Conservation (phyloP, 2,113 vertebrate species). For the Sebastes schlegelii region DNA sequence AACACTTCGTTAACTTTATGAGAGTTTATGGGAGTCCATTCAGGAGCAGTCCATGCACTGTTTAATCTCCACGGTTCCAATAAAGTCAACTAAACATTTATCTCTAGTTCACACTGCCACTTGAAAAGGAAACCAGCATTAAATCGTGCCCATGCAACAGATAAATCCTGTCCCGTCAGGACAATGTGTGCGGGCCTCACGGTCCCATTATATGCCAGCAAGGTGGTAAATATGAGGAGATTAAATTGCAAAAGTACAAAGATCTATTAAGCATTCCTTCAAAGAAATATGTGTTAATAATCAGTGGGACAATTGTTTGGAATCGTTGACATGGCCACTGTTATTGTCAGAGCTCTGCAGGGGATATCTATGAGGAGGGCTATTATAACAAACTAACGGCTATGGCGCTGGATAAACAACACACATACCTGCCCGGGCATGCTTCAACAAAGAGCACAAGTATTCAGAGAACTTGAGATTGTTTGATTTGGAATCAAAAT, state of each 20-base stretch:
- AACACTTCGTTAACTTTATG: not conserved
- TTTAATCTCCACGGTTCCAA: conserved; percentile 1
- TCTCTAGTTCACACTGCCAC: not conserved
- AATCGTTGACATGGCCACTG: conserved; percentile 49
- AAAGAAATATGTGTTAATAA: conserved; percentile 5
- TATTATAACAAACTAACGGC: conserved; percentile 10
- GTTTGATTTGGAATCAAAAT: not conserved
- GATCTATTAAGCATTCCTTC: not conserved
- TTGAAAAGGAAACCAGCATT: not conserved
- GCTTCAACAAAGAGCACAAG: conserved; percentile 27
- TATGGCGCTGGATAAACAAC: conserved; percentile 4
- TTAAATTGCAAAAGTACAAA: not conserved
- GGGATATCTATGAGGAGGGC: conserved; percentile 12
- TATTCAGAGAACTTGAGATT: conserved; percentile 4
- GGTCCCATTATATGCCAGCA: not conserved
- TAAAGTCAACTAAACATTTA: not conserved
- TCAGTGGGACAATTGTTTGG: conserved; percentile 3
- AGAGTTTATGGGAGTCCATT: not conserved
- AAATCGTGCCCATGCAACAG: not conserved
- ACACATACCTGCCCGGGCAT: conserved; percentile 49
- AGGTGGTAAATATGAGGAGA: not conserved
- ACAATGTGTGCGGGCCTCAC: not conserved
- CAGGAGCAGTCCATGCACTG: not conserved
- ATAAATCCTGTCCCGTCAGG: not conserved
- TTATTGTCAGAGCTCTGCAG: conserved; percentile 33